These are phyloP conservation scores for Drosophila mayri DNA, from an alignment of 1,140 invertebrate species.

Conservation along the genomic window DNA sequence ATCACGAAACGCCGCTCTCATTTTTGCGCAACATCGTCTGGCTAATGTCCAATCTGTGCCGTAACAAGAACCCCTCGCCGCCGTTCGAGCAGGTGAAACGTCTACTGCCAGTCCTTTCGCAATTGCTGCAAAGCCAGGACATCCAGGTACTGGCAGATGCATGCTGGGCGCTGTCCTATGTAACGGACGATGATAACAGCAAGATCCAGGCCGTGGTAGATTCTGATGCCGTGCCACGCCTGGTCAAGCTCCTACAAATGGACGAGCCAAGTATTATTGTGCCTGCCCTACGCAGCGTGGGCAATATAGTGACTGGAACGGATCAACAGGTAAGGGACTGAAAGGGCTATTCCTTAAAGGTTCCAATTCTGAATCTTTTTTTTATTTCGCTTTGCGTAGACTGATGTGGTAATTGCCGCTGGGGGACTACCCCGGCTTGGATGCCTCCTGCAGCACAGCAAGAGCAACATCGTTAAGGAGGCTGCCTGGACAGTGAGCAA, in stretches of 20 bases:
- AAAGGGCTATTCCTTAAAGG: background rate
- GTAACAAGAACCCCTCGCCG: slow-evolving; percentile 95
- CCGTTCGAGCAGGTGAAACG: slow-evolving; percentile 91
- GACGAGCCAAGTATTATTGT: slow-evolving; percentile 92
- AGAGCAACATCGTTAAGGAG: slow-evolving; percentile 93
- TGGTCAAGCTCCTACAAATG: slow-evolving; percentile 91
- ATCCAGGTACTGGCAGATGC: slow-evolving; percentile 94
- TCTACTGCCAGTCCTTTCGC: slow-evolving; percentile 92
- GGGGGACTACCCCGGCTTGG: slow-evolving; percentile 91
- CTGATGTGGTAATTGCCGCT: slow-evolving; percentile 94
- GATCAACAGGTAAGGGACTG: slow-evolving; percentile 88
- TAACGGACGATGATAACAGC: slow-evolving; percentile 97
- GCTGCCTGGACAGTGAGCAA: slow-evolving; percentile 99
- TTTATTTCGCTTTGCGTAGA: slow-evolving; percentile 95
- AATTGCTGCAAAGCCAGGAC: slow-evolving; percentile 91
- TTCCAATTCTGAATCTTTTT: slow-evolving; percentile 82
- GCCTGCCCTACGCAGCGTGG: slow-evolving; percentile 94
- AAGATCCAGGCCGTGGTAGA: slow-evolving; percentile 95
- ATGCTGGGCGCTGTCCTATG: slow-evolving; percentile 98
- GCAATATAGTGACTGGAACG: slow-evolving; percentile 95
- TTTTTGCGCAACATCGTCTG: slow-evolving; percentile 91
- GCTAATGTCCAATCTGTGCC: slow-evolving; percentile 96
- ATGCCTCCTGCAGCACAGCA: slow-evolving; percentile 90
- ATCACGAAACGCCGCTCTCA: slow-evolving; percentile 86
- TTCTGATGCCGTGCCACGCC: slow-evolving; percentile 89